A percentile compares a stretch with the other conserved stretches of the same genome.
phyloP scores from a whole-genome alignment of 2,888 invertebrate species.

The Cosmia trapezina region DNA sequence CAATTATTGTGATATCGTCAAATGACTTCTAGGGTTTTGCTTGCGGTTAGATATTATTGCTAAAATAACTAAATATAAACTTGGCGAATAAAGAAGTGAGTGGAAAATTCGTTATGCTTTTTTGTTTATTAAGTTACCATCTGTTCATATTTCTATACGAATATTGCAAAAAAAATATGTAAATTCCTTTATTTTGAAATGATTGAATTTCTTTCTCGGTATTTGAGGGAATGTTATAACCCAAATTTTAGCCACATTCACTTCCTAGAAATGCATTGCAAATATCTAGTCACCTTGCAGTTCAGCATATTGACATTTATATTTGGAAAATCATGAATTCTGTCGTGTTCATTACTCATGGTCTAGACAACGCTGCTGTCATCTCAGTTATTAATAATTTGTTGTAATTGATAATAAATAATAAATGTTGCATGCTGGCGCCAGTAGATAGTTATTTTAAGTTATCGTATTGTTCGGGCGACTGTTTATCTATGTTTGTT shows the following conservation, averaged over 20 bases:
- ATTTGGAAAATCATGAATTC: background rate
- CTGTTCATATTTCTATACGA: background rate
- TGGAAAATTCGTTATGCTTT: background rate
- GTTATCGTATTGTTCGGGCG: background rate
- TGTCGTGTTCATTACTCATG: background rate
- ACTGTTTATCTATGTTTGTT: background rate
- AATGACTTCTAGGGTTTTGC: no score
- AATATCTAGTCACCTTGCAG: background rate
- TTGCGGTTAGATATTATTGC: background rate
- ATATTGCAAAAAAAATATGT: background rate
- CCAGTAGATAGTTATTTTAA: slow-evolving; percentile 20
- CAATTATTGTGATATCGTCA: no score
- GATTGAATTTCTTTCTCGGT: background rate
- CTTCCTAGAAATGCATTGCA: background rate
- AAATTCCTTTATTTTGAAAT: background rate
- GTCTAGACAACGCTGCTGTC: background rate
- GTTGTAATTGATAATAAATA: background rate
- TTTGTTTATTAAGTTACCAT: background rate
- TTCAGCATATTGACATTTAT: background rate
- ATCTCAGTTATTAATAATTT: background rate
- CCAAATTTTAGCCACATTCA: background rate
- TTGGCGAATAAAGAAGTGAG: background rate
- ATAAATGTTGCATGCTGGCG: background rate
- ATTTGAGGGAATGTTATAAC: background rate
- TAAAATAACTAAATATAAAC: background rate